Conservation (phyloP, 92 coral and sea anemone species). For the Paramuricea clavata region DNA sequence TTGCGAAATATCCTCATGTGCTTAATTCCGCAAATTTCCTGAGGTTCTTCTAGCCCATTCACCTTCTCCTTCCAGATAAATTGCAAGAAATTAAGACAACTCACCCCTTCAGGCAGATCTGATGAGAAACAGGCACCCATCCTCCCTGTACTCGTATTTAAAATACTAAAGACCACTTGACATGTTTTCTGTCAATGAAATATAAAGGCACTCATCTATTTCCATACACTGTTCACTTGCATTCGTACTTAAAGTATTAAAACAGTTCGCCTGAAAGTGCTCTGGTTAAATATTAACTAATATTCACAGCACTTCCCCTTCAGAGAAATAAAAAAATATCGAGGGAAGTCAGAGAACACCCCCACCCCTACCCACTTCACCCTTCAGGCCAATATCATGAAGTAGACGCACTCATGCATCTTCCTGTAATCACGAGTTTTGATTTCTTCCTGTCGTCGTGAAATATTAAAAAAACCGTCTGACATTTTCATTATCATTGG, state of each 20-base stretch:
- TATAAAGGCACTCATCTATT: background rate
- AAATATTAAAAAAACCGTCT: background rate
- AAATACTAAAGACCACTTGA: no score
- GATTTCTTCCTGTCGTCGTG: background rate
- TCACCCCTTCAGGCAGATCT: background rate
- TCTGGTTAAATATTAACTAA: no score
- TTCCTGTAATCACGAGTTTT: background rate
- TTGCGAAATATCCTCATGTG: background rate
- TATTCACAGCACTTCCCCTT: no score
- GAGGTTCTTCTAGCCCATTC: no score
- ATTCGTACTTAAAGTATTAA: no score
- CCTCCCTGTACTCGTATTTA: background rate
- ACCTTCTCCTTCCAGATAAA: no score
- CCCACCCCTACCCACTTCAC: background rate
- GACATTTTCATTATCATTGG: background rate
- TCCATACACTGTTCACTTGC: no score
- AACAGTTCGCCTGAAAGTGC: no score
- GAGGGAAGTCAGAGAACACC: no score
- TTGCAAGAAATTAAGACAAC: no score
- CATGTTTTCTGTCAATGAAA: no score
- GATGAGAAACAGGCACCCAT: background rate
- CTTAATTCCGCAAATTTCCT: background rate
- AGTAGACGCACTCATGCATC: background rate
- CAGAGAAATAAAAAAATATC: no score
- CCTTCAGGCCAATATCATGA: background rate